Conservation (phyloP, 2,113 vertebrate species). For the Pseudolaguvia tuberculata region DNA sequence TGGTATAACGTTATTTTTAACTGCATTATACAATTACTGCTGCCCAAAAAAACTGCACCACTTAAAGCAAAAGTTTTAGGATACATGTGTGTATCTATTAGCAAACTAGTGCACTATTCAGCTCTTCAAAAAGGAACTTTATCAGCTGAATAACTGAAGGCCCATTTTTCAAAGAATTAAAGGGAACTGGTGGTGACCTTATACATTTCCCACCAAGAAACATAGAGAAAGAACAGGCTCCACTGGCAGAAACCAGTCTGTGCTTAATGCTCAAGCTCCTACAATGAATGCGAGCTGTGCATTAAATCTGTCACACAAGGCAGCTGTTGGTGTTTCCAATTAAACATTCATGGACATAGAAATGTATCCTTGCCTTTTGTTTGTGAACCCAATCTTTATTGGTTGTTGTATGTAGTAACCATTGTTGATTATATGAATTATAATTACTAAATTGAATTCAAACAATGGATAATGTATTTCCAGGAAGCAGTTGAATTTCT, state of each 20-base stretch:
- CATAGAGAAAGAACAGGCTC: constrained; percentile 58
- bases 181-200: constrained; percentile 67
- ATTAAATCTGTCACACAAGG: constrained; percentile 67
- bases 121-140: constrained; percentile 66
- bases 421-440: no score
- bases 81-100: no score
- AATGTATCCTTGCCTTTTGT: constrained; percentile 44
- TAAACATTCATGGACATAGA: constrained; percentile 53
- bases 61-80: no score
- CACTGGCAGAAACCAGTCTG: constrained; percentile 57
- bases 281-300: constrained; percentile 65
- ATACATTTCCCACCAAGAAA: constrained; percentile 57
- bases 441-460: neutral
- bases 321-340: constrained; percentile 70
- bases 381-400: neutral
- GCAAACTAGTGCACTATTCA: constrained; percentile 33
- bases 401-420: neutral
- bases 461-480: neutral
- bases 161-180: constrained; percentile 62
- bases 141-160: constrained; percentile 67
- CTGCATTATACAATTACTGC: neutral
- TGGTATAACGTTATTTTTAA: neutral
- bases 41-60: constrained; percentile 13
- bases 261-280: constrained; percentile 69
- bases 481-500: neutral